Percentiles rank a stretch among this genome's conserved stretches.
phyloP scores from a whole-genome alignment of 2,113 vertebrate species.

The Potamarius usumacintae region DNA sequence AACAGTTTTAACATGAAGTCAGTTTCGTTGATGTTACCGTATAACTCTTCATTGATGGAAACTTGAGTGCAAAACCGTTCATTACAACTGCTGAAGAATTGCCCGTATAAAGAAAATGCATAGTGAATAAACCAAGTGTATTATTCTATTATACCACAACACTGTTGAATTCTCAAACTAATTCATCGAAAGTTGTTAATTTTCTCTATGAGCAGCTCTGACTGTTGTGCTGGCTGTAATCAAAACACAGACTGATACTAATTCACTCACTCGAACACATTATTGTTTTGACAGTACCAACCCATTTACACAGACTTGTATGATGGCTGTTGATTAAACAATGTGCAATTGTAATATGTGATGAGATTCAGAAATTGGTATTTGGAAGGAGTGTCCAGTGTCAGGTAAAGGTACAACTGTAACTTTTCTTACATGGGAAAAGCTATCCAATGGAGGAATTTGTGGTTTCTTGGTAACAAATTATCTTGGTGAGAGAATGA shows the following conservation, averaged over 20 bases:
- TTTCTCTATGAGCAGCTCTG: not conserved
- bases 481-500: not conserved
- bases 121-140: not conserved
- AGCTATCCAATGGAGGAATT: not conserved
- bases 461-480: not conserved
- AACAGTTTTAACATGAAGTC: too few relatives aligned
- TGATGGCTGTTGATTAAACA: not conserved
- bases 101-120: not conserved
- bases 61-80: too few relatives aligned
- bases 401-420: not conserved
- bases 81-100: too few relatives aligned
- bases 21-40: too few relatives aligned
- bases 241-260: not conserved
- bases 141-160: not conserved
- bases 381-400: not conserved
- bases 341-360: not conserved
- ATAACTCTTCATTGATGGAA: too few relatives aligned
- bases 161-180: not conserved
- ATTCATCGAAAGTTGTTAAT: not conserved
- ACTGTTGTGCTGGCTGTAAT: not conserved
- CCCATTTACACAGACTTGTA: not conserved
- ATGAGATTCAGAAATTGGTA: not conserved
- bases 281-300: not conserved
- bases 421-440: not conserved
- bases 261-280: not conserved